These are phyloP conservation scores for Orthosia cruda DNA, from an alignment of 2,888 invertebrate species.

Conservation along the genomic window DNA sequence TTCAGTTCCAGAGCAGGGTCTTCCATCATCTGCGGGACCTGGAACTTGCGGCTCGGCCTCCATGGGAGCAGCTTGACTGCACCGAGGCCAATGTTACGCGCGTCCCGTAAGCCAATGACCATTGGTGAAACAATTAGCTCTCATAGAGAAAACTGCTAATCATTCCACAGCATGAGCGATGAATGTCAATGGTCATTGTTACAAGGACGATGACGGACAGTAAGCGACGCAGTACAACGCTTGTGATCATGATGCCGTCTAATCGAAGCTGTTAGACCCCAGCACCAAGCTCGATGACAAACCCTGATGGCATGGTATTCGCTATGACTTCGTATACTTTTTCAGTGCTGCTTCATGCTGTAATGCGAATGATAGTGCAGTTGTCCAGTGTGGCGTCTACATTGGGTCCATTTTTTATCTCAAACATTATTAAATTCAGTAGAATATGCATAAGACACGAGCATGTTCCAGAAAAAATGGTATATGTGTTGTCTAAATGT, in stretches of 20 bases:
- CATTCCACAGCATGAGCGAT: slow-evolving; percentile 70
- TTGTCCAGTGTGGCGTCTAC: slow-evolving; percentile 63
- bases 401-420: slow-evolving; percentile 41
- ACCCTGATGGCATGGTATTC: slow-evolving; percentile 78
- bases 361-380: slow-evolving; percentile 81
- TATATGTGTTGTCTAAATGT: slow-evolving; percentile 43
- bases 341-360: slow-evolving; percentile 85
- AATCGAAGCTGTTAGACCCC: slow-evolving; percentile 83
- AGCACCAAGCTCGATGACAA: slow-evolving; percentile 83
- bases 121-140: slow-evolving; percentile 79
- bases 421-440: slow-evolving; percentile 32
- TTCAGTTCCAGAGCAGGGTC: slow-evolving; percentile 92
- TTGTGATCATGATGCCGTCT: slow-evolving; percentile 77
- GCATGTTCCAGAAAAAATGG: slow-evolving; percentile 47
- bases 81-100: slow-evolving; percentile 86
- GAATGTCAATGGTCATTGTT: slow-evolving; percentile 76
- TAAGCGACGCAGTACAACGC: slow-evolving; percentile 81
- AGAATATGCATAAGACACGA: slow-evolving; percentile 28
- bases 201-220: slow-evolving; percentile 68
- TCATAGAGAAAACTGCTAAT: slow-evolving; percentile 64
- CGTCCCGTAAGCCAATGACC: slow-evolving; percentile 76
- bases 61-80: slow-evolving; percentile 93
- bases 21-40: slow-evolving; percentile 91
- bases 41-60: slow-evolving; percentile 94
- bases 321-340: slow-evolving; percentile 75